These are phyloP conservation scores for Liopterus haemorrhoidalis DNA, from an alignment of 2,888 invertebrate genomes.

Conservation along the genomic window DNA sequence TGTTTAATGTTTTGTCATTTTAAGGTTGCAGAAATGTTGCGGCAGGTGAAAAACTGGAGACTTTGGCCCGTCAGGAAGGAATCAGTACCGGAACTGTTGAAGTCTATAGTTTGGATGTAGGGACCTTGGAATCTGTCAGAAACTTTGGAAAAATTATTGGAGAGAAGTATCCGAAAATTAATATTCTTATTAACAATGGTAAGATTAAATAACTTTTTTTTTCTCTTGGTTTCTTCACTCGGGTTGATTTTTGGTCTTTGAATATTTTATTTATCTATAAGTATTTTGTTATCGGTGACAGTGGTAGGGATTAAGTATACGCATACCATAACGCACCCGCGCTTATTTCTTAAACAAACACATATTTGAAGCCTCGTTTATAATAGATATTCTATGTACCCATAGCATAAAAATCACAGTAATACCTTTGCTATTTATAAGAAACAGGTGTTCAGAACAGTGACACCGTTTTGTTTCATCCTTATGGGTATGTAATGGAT, in stretches of 20 bases:
- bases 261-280: too few species aligned
- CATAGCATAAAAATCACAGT: too few species aligned
- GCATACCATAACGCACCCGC: too few species aligned
- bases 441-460: too few species aligned
- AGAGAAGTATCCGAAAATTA: slow-evolving; percentile 58
- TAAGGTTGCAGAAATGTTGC: slow-evolving; percentile 68
- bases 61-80: slow-evolving; percentile 49
- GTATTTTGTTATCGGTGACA: too few species aligned
- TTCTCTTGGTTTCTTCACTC: background rate
- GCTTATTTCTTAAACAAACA: too few species aligned
- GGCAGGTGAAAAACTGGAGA: slow-evolving; percentile 48
- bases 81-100: slow-evolving; percentile 55
- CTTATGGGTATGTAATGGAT: too few species aligned
- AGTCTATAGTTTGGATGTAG: slow-evolving; percentile 67
- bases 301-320: too few species aligned
- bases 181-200: slow-evolving; percentile 78
- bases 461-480: too few species aligned
- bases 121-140: slow-evolving; percentile 68
- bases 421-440: too few species aligned
- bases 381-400: too few species aligned
- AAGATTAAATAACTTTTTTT: slow-evolving; percentile 31
- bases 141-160: slow-evolving; percentile 64
- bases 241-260: background rate
- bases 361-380: too few species aligned
- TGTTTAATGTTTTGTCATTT: slow-evolving; percentile 31